Evolutionary conservation across 2,888 invertebrate species (phyloP).

Genomic region (Torymus tubicola): DNA sequence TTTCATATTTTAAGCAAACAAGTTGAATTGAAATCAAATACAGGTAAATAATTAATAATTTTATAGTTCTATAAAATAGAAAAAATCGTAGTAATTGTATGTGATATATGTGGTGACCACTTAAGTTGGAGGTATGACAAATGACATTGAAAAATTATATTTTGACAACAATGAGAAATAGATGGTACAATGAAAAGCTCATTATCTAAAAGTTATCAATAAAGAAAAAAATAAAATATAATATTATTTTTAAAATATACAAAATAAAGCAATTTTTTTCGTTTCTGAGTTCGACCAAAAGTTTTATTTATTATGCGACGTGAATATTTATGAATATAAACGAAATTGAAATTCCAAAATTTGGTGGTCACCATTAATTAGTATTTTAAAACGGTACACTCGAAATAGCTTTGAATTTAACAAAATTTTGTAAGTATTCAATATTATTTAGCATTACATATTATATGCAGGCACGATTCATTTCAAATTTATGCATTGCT

Average conservation of each 20-base stretch:
- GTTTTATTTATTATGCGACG: neutral
- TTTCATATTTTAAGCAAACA: constrained; percentile 36
- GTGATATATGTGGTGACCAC: constrained; percentile 43
- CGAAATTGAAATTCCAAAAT: constrained; percentile 28
- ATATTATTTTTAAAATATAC: neutral
- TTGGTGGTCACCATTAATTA: constrained; percentile 52
- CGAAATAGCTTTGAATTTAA: constrained; percentile 3
- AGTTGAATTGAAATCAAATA: constrained; percentile 29
- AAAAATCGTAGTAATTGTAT: constrained; percentile 30
- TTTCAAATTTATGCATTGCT: constrained; percentile 39
- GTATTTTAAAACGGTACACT: constrained; percentile 9
- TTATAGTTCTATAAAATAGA: constrained; percentile 28
- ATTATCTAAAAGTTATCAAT: too few relatives aligned
- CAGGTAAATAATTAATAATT: constrained; percentile 47
- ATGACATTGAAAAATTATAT: too few relatives aligned
- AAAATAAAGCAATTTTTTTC: too few relatives aligned
- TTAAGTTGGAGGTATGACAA: constrained; percentile 41
- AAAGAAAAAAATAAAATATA: too few relatives aligned
- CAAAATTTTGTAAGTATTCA: constrained; percentile 51
- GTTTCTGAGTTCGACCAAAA: neutral
- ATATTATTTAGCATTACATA: constrained; percentile 14
- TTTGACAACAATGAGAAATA: too few relatives aligned
- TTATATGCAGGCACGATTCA: constrained; percentile 27
- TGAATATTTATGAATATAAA: constrained; percentile 5
- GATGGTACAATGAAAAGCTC: too few relatives aligned